Evolutionary conservation across 2,888 invertebrate species (phyloP), one percentile per base, ranked within the genome.

Genomic region (Apamea epomidion): DNA sequence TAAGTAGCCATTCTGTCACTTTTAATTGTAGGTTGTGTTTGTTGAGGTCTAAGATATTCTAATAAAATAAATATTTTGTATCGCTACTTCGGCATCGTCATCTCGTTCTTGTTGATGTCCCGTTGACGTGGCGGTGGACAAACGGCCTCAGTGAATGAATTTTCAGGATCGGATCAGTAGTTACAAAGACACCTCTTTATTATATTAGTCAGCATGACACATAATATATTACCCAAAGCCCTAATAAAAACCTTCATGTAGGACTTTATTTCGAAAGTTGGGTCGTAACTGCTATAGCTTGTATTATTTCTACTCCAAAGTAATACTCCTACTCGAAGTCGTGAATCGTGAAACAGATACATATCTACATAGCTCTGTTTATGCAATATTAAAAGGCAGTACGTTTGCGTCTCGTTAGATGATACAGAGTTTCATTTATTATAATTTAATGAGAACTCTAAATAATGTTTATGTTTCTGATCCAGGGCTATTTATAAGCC

Each of bases 401-500:
- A 68, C 65, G 12, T 60, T 68, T 83, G 29, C 48, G 74, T 77
- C 72, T 76, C n/a, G 12, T 68, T 54, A 62, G 18, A 70, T 76
- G 80, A 78, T 70, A 21, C n/a, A 80, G 32, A 68, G 60, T 74
- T 68, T 75, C 67, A 87, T 83, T 60, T 48, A 76, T 80, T 62
- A 64, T 68, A 58, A 62, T 84, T 74, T 74, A 80, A 74, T 76
- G 74, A 72, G 58, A 73, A 65, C 37, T 83, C 32, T 76, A 80
- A 83, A 62, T 69, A 25, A 65, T 69, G 74, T 87, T 72, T 18
- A 76, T 74, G 48, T 45, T 16, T 62, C 14, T 68, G 45, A 51
- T 78, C n/a, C 70, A 80, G 37, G 3, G 45, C 45, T 76, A 85
- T 85, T 72, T 80, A 85, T 85, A 87, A 16, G 32, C 54, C 60